Conservation (phyloP, 2,113 vertebrate genomes). For the Sceloporus tristichus region DNA sequence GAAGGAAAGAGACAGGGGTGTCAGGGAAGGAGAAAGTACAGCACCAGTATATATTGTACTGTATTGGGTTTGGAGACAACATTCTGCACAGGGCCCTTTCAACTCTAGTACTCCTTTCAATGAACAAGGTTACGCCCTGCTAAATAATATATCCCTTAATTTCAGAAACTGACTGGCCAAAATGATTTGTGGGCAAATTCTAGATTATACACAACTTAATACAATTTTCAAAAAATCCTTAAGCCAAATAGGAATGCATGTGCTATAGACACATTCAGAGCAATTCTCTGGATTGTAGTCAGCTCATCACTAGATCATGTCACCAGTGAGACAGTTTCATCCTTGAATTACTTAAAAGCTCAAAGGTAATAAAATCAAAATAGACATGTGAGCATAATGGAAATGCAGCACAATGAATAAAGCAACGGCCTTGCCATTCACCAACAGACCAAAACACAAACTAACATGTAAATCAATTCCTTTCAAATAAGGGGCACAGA, state of each 20-base stretch:
- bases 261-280: neutral
- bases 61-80: too few relatives aligned
- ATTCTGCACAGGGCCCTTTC: too few relatives aligned
- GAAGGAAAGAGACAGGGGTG: too few relatives aligned
- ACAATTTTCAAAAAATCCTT: neutral
- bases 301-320: neutral
- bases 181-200: neutral
- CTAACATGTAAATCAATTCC: too few relatives aligned
- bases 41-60: too few relatives aligned
- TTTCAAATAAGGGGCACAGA: too few relatives aligned
- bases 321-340: neutral
- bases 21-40: too few relatives aligned
- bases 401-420: slow-evolving; percentile 6
- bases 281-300: neutral
- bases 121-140: neutral
- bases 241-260: neutral
- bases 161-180: too few relatives aligned
- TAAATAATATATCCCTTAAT: neutral
- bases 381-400: neutral
- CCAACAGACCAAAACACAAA: too few relatives aligned
- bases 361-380: neutral
- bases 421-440: too few relatives aligned
- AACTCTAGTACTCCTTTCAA: neutral
- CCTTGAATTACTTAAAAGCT: neutral
- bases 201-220: neutral